Evolutionary conservation across 1,140 invertebrate genomes (phyloP).

Genomic region (Magallana angulata): DNA sequence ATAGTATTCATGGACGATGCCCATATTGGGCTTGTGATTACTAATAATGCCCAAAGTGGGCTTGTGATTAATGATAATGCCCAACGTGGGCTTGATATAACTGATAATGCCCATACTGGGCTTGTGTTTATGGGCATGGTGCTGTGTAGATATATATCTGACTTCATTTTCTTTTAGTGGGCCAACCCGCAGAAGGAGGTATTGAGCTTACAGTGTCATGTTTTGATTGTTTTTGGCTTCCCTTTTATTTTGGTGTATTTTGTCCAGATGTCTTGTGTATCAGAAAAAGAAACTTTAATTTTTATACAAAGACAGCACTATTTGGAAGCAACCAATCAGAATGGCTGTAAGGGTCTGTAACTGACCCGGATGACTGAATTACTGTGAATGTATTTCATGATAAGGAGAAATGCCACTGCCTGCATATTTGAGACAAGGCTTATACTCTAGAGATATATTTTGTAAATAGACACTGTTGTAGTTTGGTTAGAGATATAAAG

Average conservation of each 20-base stretch:
- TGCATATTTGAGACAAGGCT: conserved; percentile 9
- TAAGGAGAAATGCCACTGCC: not conserved
- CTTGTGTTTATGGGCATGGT: too few relatives aligned
- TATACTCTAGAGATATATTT: too few relatives aligned
- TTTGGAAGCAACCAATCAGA: conserved; percentile 21
- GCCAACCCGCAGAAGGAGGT: conserved; percentile 2
- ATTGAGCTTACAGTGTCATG: not conserved
- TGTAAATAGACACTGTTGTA: too few relatives aligned
- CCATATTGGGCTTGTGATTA: too few relatives aligned
- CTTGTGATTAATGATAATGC: too few relatives aligned
- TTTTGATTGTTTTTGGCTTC: not conserved
- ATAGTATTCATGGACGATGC: not conserved
- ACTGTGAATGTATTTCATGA: not conserved
- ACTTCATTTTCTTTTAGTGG: conserved; percentile 37
- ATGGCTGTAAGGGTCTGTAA: not conserved
- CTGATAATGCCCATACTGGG: too few relatives aligned
- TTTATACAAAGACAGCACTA: not conserved
- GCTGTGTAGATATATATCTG: not conserved
- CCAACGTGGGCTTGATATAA: too few relatives aligned
- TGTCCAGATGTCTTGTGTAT: conserved; percentile 28
- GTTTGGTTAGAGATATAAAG: too few relatives aligned
- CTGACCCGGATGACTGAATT: not conserved
- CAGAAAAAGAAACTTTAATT: not conserved
- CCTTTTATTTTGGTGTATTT: conserved; percentile 13
- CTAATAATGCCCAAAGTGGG: too few relatives aligned